These are phyloP conservation scores for Lonchura striata DNA, from an alignment of 2,113 vertebrate genomes.

Conservation along the genomic window DNA sequence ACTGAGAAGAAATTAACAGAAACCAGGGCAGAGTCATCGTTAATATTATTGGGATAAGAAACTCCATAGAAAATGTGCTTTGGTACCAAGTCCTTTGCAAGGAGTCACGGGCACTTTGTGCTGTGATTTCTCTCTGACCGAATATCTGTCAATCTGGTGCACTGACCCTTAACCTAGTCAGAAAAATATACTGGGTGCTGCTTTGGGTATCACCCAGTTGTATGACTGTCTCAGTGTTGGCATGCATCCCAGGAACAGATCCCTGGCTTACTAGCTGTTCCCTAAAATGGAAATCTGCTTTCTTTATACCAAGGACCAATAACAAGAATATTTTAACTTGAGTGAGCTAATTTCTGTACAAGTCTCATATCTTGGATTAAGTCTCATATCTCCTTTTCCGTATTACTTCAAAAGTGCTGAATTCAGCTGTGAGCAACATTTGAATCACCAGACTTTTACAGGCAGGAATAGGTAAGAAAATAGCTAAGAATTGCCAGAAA, in stretches of 20 bases:
- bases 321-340: neutral
- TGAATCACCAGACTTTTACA: neutral
- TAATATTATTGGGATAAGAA: neutral
- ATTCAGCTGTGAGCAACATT: neutral
- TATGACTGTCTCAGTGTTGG: neutral
- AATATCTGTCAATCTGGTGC: neutral
- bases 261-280: neutral
- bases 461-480: neutral
- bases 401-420: neutral
- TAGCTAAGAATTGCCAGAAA: neutral
- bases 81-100: neutral
- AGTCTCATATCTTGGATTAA: neutral
- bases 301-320: neutral
- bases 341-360: neutral
- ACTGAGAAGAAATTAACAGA: neutral
- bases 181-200: neutral
- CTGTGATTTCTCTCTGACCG: rapidly evolving
- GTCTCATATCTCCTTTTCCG: neutral
- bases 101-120: neutral
- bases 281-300: neutral
- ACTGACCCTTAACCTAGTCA: neutral
- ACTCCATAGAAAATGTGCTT: neutral
- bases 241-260: neutral
- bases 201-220: neutral
- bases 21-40: neutral